A percentile compares a stretch with the other conserved stretches of the same genome.
These are phyloP conservation scores for Dasypogon diadema DNA, from an alignment of 2,888 invertebrate genomes.

Conservation along the genomic window DNA sequence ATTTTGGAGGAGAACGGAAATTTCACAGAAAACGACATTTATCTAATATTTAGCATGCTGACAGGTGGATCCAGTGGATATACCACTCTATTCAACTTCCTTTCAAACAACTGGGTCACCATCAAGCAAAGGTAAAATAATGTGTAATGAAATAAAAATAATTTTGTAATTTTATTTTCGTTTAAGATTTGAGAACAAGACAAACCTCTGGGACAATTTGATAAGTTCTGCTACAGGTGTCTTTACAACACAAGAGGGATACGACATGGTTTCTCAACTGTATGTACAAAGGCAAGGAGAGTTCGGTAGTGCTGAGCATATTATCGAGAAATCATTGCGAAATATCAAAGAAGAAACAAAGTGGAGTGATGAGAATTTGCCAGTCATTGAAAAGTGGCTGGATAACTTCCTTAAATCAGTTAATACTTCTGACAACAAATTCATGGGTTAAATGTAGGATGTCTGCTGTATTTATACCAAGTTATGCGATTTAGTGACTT, in stretches of 20 bases:
- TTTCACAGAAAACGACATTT: slow-evolving; percentile 82
- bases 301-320: slow-evolving; percentile 80
- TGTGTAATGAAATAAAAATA: not conserved
- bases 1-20: slow-evolving; percentile 78
- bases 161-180: not conserved
- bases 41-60: slow-evolving; percentile 81
- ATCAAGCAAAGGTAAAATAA: slow-evolving; percentile 74
- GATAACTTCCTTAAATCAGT: slow-evolving; percentile 70
- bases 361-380: slow-evolving; percentile 82
- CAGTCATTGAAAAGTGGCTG: slow-evolving; percentile 81
- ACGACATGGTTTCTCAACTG: slow-evolving; percentile 77
- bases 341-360: slow-evolving; percentile 81
- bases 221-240: slow-evolving; percentile 80
- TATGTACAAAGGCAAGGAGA: slow-evolving; percentile 75
- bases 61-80: slow-evolving; percentile 79
- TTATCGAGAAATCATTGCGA: slow-evolving; percentile 78
- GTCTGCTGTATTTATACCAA: not conserved
- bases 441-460: slow-evolving; percentile 59
- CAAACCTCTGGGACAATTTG: slow-evolving; percentile 81
- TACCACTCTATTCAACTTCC: slow-evolving; percentile 78
- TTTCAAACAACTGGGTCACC: slow-evolving; percentile 77
- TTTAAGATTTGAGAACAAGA: slow-evolving; percentile 75
- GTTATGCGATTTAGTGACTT: not conserved
- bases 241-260: slow-evolving; percentile 81
- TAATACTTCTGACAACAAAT: slow-evolving; percentile 62